Percentiles rank a stretch among this genome's conserved stretches.
Conservation (phyloP, 2,113 vertebrate species). For the Rafetus swinhoei region DNA sequence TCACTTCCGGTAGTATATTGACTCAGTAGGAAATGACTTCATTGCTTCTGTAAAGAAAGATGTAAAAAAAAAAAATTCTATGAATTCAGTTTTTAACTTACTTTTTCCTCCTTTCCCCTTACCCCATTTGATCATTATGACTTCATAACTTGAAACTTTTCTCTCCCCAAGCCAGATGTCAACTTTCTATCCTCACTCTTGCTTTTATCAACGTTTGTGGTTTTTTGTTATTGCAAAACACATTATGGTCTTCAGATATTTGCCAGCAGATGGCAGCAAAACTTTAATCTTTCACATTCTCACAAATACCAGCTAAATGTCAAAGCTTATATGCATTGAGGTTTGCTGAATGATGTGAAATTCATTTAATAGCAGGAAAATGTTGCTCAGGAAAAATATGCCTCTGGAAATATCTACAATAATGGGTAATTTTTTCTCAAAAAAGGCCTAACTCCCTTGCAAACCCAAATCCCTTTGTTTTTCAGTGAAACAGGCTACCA, state of each 20-base stretch:
- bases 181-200: neutral
- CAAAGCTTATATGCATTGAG: neutral
- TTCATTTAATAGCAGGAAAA: neutral
- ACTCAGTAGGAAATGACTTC: constrained; percentile 67
- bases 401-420: neutral
- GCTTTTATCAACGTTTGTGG: neutral
- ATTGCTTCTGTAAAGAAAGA: constrained; percentile 26
- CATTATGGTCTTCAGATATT: constrained; percentile 37
- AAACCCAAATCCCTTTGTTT: neutral
- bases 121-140: neutral
- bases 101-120: neutral
- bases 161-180: neutral
- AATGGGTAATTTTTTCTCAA: neutral
- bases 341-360: neutral
- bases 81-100: constrained; percentile 43
- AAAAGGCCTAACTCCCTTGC: neutral
- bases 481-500: constrained; percentile 3
- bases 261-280: constrained; percentile 81
- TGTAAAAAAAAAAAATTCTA: constrained; percentile 26
- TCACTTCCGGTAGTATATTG: constrained; percentile 45
- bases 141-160: neutral
- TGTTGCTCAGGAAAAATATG: neutral
- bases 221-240: neutral
- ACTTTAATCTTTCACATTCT: constrained; percentile 34
- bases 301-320: fast-evolving